Base-by-base conservation (phyloP, 2,888 invertebrate species). In the Andrena fulva region DNA sequence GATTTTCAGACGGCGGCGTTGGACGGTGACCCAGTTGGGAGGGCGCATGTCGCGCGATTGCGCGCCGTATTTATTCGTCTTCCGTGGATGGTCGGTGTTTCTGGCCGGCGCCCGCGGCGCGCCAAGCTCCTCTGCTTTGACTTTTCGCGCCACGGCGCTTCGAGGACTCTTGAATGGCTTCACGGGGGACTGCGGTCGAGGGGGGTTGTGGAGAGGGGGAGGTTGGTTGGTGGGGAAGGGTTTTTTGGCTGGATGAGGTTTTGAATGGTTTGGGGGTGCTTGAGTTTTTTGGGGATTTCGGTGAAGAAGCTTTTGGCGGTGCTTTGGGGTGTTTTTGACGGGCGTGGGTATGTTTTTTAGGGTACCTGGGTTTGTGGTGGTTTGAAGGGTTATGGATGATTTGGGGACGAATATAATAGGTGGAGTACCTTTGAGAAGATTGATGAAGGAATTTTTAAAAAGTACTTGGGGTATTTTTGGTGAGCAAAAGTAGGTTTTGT, bases 11-110 rank as follows among this genome's bases (percentile, higher is more conserved):
- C 87, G 84, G 85, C 78, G 82, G 85, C 80, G 84, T 80, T 86
- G 83, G 81, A 79, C 87, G 87, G 86, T 93, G 93, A 93, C 93
- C 93, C 91, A 93, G 92, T 92, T 93, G 89, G 87, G 73, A 93
- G 81, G 88, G 93, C 93, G 93, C 93, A 93, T 93, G 93, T 92
- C 92, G 88, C 77, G 87, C 89, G 89, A 90, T 91, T 91, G 91
- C 91, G 92, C 91, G 89, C 89, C 86, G 87, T 89, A 89, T 91
- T 90, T 90, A 91, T 90, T 89, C 88, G 80, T 77, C 84, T 82
- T 86, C 88, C 84, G 85, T 84, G 78, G n/a, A 12, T n/a, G 16
- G 63, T 6, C 12, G 50, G 59, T 31, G 60, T 35, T 70, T 59
- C 50, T n/a, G 64, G 29, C 31, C 29, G 2, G n/a, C 56, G 27